phyloP scores from a whole-genome alignment of 2,113 vertebrate species.

The Sylvilagus bachmani region DNA sequence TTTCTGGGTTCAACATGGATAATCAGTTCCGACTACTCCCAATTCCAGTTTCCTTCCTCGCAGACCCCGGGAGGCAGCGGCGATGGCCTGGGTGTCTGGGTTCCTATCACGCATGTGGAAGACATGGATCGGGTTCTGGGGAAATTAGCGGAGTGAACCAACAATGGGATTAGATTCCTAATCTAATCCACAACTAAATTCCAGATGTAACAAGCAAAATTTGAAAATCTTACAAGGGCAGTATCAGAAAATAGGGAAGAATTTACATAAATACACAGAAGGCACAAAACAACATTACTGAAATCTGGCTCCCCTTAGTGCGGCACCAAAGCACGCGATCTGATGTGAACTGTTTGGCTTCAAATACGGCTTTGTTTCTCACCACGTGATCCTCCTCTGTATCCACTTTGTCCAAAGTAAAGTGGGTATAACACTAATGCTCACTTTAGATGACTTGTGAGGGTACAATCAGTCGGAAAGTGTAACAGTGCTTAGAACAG shows the following conservation, averaged over 20 bases:
- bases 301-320: background rate
- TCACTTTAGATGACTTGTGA: background rate
- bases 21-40: too few species aligned
- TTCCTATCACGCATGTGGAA: too few species aligned
- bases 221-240: slow-evolving; percentile 34
- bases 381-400: background rate
- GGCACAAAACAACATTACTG: background rate
- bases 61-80: too few species aligned
- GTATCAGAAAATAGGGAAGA: background rate
- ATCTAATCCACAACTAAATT: background rate
- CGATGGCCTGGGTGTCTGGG: too few species aligned
- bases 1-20: too few species aligned
- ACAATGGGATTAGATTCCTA: background rate
- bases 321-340: background rate
- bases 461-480: background rate
- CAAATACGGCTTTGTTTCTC: background rate
- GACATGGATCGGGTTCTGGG: too few species aligned
- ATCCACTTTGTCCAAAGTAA: background rate
- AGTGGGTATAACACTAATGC: background rate
- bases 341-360: background rate
- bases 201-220: slow-evolving; percentile 37
- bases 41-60: too few species aligned
- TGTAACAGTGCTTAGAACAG: background rate
- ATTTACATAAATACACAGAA: slow-evolving; percentile 35
- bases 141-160: background rate